phyloP scores from a whole-genome alignment of 2,888 invertebrate species.

The Amphipoea lucens region DNA sequence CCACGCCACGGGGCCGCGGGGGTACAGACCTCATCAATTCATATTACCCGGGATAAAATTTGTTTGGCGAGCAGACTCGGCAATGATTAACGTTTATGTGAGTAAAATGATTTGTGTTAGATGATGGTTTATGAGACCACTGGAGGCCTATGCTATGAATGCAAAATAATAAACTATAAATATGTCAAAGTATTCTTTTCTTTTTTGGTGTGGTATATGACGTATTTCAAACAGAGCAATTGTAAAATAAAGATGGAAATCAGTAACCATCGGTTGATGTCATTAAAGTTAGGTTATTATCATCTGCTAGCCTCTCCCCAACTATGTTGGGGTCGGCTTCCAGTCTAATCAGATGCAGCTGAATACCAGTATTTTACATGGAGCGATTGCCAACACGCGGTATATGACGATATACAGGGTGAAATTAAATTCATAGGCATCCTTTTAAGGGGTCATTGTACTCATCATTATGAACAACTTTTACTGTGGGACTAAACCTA shows the following conservation, averaged over 20 bases:
- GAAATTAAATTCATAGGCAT: too few species aligned
- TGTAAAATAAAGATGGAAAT: not conserved
- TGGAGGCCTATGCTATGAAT: not conserved
- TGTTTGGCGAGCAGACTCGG: constrained; percentile 39
- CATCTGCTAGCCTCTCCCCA: not conserved
- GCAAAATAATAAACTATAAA: not conserved
- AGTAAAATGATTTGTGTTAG: not conserved
- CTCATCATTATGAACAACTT: too few species aligned
- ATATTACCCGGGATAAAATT: constrained; percentile 37
- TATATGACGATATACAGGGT: too few species aligned
- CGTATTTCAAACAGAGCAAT: not conserved
- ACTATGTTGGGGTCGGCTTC: too few species aligned
- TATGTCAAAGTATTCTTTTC: too few species aligned
- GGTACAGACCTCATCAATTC: constrained; percentile 49
- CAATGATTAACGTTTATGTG: constrained; percentile 22
- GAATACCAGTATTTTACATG: too few species aligned
- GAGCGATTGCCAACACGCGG: too few species aligned
- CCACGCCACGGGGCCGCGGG: constrained; percentile 25
- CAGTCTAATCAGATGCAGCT: too few species aligned
- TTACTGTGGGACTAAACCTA: too few species aligned
- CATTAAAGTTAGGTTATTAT: not conserved
- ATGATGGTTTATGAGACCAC: not conserved
- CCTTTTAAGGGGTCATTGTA: too few species aligned
- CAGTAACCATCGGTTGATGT: not conserved
- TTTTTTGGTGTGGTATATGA: not conserved